Conservation (phyloP, 2,113 vertebrate species). For the Apaloderma vittatum region DNA sequence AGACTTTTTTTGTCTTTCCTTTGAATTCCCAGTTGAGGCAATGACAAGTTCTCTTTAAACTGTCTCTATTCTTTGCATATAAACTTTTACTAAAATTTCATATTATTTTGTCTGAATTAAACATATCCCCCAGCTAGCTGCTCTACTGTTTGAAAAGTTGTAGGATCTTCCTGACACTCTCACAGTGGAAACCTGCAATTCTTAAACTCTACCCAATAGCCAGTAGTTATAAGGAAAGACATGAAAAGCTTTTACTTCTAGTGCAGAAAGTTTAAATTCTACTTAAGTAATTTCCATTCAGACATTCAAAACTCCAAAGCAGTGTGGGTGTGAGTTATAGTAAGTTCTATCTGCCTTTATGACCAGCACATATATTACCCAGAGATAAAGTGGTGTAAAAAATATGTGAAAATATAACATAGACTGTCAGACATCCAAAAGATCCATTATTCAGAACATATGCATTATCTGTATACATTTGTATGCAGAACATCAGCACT, state of each 20-base stretch:
- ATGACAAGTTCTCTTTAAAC: background rate
- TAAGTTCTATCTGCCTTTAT: background rate
- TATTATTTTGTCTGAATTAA: background rate
- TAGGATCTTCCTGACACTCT: background rate
- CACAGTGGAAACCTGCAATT: background rate
- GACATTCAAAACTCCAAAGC: background rate
- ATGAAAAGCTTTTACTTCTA: background rate
- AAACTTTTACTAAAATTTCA: background rate
- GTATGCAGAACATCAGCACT: background rate
- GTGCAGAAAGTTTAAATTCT: background rate
- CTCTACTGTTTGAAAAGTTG: background rate
- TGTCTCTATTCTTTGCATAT: background rate
- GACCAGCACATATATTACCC: background rate
- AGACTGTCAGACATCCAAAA: background rate
- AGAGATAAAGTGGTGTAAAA: background rate
- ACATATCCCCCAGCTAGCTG: background rate
- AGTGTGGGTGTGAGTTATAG: background rate
- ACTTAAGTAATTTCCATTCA: background rate
- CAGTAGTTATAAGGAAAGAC: background rate
- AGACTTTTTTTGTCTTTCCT: background rate
- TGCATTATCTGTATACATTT: background rate
- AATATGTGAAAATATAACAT: background rate
- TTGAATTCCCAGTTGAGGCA: background rate
- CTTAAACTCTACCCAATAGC: background rate
- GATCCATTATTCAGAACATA: background rate